Evolutionary conservation across 1,140 invertebrate genomes (phyloP), one percentile per base, ranked within the genome.

Genomic region (Oppia nitens): DNA sequence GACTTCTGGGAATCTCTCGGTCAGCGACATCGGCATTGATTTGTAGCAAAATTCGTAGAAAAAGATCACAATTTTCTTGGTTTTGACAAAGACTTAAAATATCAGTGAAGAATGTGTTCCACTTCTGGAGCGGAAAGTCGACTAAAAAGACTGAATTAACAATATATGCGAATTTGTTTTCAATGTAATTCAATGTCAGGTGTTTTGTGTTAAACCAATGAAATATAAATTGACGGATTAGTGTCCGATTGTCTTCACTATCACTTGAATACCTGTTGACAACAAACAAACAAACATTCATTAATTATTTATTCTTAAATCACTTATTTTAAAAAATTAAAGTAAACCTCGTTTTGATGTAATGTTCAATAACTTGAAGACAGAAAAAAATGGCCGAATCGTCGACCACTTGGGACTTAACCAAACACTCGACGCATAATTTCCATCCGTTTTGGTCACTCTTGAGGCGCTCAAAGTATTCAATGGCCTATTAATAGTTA

Each of bases 131-230:
- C 3, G 76, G 76, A 67, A 73, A 79, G 63, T 79, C 78, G 23
- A 69, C 64, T 3, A 78, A 64, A 66, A 77, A 78, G 0, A 73
- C 71, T 50, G 77, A 64, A 3, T 74, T 71, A 55, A 75, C 67
- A 28, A 79, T 63, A 67, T 78, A 76, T 2, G 76, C 77, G 23
- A 73, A 69, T 67, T 79, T 79, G 63, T 78, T 78, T 24, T 67
- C 63, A 14, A 76, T 64, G 62, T 68, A 74, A 59, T 48, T 67
- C 55, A 23, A 49, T 24, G 14, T 23, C 24, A 26, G 54, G 47
- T 17, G 27, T 50, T 60, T 60, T n/a, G 28, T 52, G 28, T 32
- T 53, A 48, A 61, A 61, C n/a, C 26, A 57, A 50, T 24, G 51
- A 27, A 61, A 20, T 20, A 61, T 47, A 25, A 61, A 51, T 50